Evolutionary conservation across 2,113 vertebrate genomes (phyloP), one percentile per base, ranked within the genome.

Genomic region (Cryptomyrus ogoouensis): DNA sequence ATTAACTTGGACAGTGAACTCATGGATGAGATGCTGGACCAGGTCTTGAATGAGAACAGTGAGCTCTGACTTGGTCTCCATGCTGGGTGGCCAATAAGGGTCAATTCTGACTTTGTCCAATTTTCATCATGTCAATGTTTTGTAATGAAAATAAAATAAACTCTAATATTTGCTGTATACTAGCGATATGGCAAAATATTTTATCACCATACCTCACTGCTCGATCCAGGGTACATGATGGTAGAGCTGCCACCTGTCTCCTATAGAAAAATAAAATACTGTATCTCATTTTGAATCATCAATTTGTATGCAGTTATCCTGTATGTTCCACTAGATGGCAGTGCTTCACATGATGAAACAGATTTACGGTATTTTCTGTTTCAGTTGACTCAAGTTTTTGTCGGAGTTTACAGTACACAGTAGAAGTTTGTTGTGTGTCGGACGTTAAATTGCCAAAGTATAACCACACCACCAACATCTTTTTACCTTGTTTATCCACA

Each of bases 11-110:
- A 97, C 66, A 94, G 96, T 0, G 96, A 96, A 13, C 95, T 97
- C 1, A 96, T 97, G 13, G 97, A 97, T 91, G 96, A 97, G 90
- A 96, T 97, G 90, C 89, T 97, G 80, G 96, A 95, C 46, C 96
- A 97, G 87, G 96, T 97, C 21, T 94, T 97, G 0, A 95, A 96
- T 84, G 96, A 96, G 87, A 96, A 96, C 95, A 90, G 42, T 9
- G 83, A 89, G 44, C 47, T 46, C 56, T 88, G 35, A 42, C 39
- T 56, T 15, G 19, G 46, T 44, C 42, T 49, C 9, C 42, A 24
- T 49, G n/a, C 46, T 13, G 8, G 46, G 8, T 13, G 21, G 19
- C 19, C 83, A 24, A 85, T 47, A 5, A 21, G 12, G 46, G 83
- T 46, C 62, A 70, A 70, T 70, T 70, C n/a, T 70, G 62, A 70